Percentiles rank a stretch among this genome's conserved stretches.
Conservation (phyloP, 2,797 vertebrate genomes). For the Sardinella longiceps region DNA sequence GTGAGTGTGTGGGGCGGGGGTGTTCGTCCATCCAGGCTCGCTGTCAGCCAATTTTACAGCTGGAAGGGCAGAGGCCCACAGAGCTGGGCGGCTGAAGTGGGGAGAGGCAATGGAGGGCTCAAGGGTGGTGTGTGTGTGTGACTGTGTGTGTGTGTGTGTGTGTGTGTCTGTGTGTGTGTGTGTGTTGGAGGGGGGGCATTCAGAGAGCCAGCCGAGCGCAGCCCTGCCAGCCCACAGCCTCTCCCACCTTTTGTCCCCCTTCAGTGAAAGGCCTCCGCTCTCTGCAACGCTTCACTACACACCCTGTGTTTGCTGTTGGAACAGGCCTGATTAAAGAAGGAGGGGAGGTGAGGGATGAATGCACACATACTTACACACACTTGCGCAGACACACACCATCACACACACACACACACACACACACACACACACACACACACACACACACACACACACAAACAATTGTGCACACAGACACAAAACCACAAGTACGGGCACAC, state of each 20-base stretch:
- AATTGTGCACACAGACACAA: conserved; percentile 61
- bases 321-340: conserved; percentile 76
- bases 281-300: conserved; percentile 77
- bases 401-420: conserved; percentile 68
- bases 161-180: conserved; percentile 18
- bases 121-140: conserved; percentile 3
- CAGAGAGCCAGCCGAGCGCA: conserved; percentile 62
- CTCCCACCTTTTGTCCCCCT: conserved; percentile 74
- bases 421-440: conserved; percentile 70
- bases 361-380: conserved; percentile 34
- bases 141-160: not conserved
- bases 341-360: conserved; percentile 54
- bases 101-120: conserved; percentile 20
- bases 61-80: conserved; percentile 77
- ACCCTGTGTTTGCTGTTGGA: conserved; percentile 75
- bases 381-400: conserved; percentile 68
- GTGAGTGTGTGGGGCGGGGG: not conserved
- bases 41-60: conserved; percentile 79
- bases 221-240: conserved; percentile 69
- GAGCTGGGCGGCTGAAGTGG: conserved; percentile 74
- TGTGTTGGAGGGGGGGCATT: conserved; percentile 58
- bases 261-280: conserved; percentile 68
- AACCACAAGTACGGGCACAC: conserved; percentile 73
- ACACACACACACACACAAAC: conserved; percentile 67
- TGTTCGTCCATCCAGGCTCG: conserved; percentile 68